These are phyloP conservation scores for Nemopilema nomurai DNA, from an alignment of 30 jellyfish, hydroid and myxozoan genomes.

Conservation along the genomic window DNA sequence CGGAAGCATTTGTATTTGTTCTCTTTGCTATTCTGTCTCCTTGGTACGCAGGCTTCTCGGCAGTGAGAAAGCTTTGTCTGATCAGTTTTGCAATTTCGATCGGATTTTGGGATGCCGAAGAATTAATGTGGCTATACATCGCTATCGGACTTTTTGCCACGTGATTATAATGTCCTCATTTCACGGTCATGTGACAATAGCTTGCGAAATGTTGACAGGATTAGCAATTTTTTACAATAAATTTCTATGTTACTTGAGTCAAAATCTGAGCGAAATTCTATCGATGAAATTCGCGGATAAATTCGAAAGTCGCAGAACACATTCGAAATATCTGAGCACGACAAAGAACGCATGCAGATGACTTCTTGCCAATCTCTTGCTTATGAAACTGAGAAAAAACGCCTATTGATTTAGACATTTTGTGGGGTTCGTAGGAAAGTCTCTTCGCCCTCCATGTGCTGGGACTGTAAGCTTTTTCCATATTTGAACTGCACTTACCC, in stretches of 20 bases:
- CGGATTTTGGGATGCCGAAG: conserved; percentile 21
- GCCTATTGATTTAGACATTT: no score
- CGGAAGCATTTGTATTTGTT: conserved; percentile 22
- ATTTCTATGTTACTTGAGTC: neutral
- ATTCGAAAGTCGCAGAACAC: neutral
- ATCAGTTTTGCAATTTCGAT: conserved; percentile 46
- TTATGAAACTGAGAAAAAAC: no score
- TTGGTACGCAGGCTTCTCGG: conserved; percentile 19
- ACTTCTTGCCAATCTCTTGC: no score
- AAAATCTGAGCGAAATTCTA: neutral
- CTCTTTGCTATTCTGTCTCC: conserved; percentile 19
- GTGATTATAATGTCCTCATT: neutral
- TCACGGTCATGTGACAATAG: neutral
- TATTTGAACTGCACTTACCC: no score
- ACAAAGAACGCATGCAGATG: no score
- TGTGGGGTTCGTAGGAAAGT: no score
- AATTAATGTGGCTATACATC: no score
- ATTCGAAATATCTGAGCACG: neutral
- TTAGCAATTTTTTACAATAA: no score
- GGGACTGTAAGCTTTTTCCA: no score
- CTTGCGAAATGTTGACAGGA: no score
- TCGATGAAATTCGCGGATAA: neutral
- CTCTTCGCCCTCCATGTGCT: no score
- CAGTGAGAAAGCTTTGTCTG: conserved; percentile 13
- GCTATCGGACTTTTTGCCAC: no score